Conservation (phyloP, 2,888 invertebrate genomes). For the Acleris holmiana region DNA sequence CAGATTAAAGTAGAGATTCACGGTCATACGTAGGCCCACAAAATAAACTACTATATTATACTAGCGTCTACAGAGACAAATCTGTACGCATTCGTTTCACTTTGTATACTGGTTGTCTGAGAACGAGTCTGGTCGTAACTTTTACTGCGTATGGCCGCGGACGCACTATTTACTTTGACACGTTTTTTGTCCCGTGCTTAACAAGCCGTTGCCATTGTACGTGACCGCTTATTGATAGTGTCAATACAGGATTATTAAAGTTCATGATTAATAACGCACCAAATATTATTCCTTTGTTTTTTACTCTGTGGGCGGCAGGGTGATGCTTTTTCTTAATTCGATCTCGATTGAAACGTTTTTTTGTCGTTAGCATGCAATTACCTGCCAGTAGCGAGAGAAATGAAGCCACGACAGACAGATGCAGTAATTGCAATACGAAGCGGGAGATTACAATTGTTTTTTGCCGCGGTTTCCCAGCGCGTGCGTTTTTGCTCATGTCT, state of each 20-base stretch:
- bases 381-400: constrained; percentile 27
- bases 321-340: constrained; percentile 39
- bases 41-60: constrained; percentile 37
- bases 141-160: constrained; percentile 58
- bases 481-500: constrained; percentile 41
- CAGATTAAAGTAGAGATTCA: constrained; percentile 58
- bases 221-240: constrained; percentile 68
- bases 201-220: constrained; percentile 74
- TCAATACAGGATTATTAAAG: constrained; percentile 72
- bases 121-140: constrained; percentile 35
- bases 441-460: constrained; percentile 46
- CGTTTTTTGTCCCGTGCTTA: constrained; percentile 73
- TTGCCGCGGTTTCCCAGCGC: constrained; percentile 61
- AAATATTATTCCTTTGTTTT: constrained; percentile 48
- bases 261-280: constrained; percentile 62
- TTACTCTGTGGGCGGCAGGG: constrained; percentile 41
- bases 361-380: constrained; percentile 15
- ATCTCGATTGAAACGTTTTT: constrained; percentile 12
- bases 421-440: constrained; percentile 42
- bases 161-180: constrained; percentile 73
- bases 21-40: constrained; percentile 47
- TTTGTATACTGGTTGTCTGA: constrained; percentile 37
- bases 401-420: constrained; percentile 30
- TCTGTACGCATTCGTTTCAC: constrained; percentile 32
- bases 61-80: constrained; percentile 42